These are phyloP conservation scores for Spinibarbus caldwelli DNA, from an alignment of 2,797 vertebrate genomes.

Conservation along the genomic window DNA sequence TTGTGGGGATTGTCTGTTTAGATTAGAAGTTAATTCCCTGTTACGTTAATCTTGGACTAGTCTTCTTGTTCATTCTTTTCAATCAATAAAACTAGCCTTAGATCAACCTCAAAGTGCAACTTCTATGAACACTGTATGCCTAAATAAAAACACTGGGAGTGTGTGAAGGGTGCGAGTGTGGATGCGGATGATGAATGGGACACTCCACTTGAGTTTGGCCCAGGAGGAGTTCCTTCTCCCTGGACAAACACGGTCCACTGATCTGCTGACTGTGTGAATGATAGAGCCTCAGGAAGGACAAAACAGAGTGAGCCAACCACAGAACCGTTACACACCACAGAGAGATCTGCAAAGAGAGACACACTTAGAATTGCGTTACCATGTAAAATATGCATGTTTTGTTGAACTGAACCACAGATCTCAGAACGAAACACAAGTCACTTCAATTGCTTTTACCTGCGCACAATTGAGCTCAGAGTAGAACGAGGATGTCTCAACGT, in stretches of 20 bases:
- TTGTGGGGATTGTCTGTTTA: not conserved
- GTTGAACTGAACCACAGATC: too few relatives aligned
- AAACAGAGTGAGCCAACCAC: constrained; percentile 78
- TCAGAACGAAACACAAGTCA: not conserved
- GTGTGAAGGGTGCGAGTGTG: constrained; percentile 59
- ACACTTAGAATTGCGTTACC: not conserved
- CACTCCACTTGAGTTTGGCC: constrained; percentile 66
- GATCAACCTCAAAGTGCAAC: constrained; percentile 3
- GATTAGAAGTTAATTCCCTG: not conserved
- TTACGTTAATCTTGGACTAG: not conserved
- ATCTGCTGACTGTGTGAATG: constrained; percentile 82
- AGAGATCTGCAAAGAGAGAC: constrained; percentile 66
- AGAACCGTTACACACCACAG: constrained; percentile 79
- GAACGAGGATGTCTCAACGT: constrained; percentile 81
- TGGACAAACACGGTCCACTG: constrained; percentile 72
- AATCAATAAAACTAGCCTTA: not conserved
- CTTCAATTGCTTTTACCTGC: constrained; percentile 66
- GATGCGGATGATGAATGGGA: constrained; percentile 65
- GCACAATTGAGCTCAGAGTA: constrained; percentile 79
- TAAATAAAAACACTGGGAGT: constrained; percentile 72
- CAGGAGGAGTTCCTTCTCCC: constrained; percentile 81
- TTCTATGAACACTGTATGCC: constrained; percentile 15
- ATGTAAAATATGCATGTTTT: not conserved
- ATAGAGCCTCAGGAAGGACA: constrained; percentile 83
- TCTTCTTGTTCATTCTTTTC: too few relatives aligned